Conservation (phyloP, 1,140 invertebrate species). For the Pseudachorutes palmiensis region DNA sequence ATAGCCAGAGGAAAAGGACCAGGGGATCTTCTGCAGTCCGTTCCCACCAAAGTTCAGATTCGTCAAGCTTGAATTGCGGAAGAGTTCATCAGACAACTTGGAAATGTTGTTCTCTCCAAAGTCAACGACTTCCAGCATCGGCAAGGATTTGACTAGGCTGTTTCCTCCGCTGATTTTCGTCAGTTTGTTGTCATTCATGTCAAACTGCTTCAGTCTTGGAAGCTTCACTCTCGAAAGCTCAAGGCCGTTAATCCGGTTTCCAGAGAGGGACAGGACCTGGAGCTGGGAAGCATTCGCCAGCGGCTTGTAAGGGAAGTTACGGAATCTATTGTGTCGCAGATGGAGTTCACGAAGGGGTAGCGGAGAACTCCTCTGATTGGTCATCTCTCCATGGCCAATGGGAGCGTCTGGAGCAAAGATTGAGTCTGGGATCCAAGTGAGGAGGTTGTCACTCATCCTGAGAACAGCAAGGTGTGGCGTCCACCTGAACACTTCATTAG, state of each 20-base stretch:
- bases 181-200: conserved; percentile 65
- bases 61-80: conserved; percentile 55
- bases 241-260: conserved; percentile 60
- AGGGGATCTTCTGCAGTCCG: conserved; percentile 68
- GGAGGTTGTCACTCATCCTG: conserved; percentile 40
- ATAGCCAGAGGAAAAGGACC: conserved; percentile 58
- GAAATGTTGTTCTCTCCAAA: conserved; percentile 63
- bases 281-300: conserved; percentile 62
- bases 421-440: conserved; percentile 36
- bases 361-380: too few species aligned
- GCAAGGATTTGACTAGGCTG: conserved; percentile 62
- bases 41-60: conserved; percentile 70
- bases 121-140: conserved; percentile 55
- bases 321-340: conserved; percentile 61
- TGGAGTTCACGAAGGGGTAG: conserved; percentile 61
- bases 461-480: conserved; percentile 41
- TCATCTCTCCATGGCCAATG: conserved; percentile 54
- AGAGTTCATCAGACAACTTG: conserved; percentile 72
- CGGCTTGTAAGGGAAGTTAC: conserved; percentile 65
- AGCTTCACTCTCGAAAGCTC: conserved; percentile 68
- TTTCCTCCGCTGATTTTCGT: conserved; percentile 66
- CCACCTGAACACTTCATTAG: conserved; percentile 53
- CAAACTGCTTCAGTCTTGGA: conserved; percentile 60
- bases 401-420: conserved; percentile 43
- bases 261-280: conserved; percentile 54